Conservation (phyloP, 92 coral and sea anemone genomes). For the Porites divaricata region DNA sequence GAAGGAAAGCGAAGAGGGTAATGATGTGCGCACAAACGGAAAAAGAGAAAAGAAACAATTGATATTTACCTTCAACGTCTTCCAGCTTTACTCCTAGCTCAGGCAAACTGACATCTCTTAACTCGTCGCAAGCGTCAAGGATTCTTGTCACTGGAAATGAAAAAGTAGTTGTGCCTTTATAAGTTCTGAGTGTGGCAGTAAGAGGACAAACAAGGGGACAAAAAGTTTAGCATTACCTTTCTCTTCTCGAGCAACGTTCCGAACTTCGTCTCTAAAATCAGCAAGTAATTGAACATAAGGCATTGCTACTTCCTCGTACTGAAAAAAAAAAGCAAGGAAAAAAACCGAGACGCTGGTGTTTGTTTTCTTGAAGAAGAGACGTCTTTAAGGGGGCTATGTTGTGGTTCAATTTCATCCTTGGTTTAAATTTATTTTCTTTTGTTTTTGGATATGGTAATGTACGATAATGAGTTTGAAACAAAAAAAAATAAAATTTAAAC, state of each 20-base stretch:
- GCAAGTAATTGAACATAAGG: slow-evolving; percentile 96
- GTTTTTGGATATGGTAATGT: no score
- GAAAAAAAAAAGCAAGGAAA: neutral
- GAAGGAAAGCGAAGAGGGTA: no score
- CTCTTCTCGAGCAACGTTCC: slow-evolving; percentile 90
- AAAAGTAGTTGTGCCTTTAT: neutral
- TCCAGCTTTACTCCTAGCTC: slow-evolving; percentile 94
- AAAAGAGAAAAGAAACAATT: neutral
- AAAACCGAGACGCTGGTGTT: neutral
- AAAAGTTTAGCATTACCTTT: slow-evolving; percentile 57
- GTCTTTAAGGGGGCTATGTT: no score
- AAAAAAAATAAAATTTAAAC: no score
- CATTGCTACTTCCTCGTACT: slow-evolving; percentile 95
- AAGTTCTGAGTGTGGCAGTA: neutral
- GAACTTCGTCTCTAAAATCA: slow-evolving; percentile 92
- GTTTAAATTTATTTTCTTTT: no score
- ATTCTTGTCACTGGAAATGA: slow-evolving; percentile 69
- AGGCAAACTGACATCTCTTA: slow-evolving; percentile 85
- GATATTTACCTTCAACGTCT: slow-evolving; percentile 84
- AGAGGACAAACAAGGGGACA: neutral
- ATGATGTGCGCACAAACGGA: no score
- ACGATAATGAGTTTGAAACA: no score
- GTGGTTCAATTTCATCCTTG: no score
- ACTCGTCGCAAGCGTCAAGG: slow-evolving; percentile 86
- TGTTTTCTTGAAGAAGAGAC: no score